Conservation (phyloP, 2,113 vertebrate genomes). For the Bufo bufo region DNA sequence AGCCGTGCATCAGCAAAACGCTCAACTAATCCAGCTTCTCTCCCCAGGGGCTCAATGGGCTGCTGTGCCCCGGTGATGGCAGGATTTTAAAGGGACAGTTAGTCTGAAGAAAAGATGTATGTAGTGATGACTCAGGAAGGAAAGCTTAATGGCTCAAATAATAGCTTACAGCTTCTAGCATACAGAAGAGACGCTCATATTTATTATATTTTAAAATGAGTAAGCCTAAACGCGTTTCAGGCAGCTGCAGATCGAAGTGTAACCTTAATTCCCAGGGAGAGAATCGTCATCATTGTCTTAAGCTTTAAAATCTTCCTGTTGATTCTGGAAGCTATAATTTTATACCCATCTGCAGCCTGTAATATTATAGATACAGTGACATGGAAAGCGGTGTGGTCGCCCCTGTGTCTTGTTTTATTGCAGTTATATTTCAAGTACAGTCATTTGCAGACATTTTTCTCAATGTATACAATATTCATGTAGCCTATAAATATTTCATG, state of each 20-base stretch:
- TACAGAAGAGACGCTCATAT: background rate
- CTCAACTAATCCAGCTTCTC: constrained; percentile 14
- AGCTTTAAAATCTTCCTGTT: background rate
- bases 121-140: constrained; percentile 10
- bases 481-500: background rate
- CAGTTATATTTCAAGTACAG: background rate
- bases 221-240: background rate
- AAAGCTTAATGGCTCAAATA: constrained; percentile 27
- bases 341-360: background rate
- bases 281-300: background rate
- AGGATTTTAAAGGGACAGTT: constrained; percentile 27
- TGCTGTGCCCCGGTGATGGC: constrained; percentile 12
- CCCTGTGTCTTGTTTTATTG: background rate
- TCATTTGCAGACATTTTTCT: background rate
- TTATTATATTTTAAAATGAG: background rate
- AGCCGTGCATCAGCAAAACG: constrained; percentile 28
- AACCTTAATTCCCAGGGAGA: background rate
- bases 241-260: background rate
- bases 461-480: background rate
- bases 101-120: constrained; percentile 29
- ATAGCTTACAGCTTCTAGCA: background rate
- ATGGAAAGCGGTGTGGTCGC: background rate
- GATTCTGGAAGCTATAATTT: background rate
- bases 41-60: constrained; percentile 34
- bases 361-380: background rate